A percentile compares a stretch with the other conserved stretches of the same genome.
phyloP scores from a whole-genome alignment of 2,113 vertebrate species.

The Cynopterus brachyotis region DNA sequence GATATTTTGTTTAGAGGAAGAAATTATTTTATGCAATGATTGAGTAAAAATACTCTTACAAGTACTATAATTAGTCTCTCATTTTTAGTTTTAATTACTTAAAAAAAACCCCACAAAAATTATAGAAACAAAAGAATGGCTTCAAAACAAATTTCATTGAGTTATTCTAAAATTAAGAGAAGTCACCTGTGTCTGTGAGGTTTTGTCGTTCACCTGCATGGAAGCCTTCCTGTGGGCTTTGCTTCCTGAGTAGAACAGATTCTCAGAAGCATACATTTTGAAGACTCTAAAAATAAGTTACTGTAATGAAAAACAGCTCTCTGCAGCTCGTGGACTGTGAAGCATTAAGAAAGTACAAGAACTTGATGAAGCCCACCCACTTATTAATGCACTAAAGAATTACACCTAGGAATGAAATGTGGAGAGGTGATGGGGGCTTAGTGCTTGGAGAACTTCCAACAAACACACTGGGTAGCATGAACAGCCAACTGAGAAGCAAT shows the following conservation, averaged over 20 bases:
- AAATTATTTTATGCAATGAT: neutral
- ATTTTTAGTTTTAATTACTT: neutral
- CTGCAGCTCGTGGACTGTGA: neutral
- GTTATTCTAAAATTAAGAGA: neutral
- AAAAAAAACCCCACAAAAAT: neutral
- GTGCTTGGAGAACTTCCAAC: neutral
- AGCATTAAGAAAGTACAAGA: neutral
- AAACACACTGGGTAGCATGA: no score
- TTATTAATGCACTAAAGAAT: neutral
- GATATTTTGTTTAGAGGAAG: slow-evolving; percentile 10
- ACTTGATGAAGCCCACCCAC: neutral
- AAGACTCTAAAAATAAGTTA: neutral
- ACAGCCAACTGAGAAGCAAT: neutral
- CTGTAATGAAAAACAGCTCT: neutral
- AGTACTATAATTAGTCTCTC: neutral
- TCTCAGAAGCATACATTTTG: neutral
- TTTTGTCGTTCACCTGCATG: neutral
- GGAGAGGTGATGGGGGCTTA: neutral
- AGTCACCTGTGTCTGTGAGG: neutral
- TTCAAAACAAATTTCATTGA: neutral
- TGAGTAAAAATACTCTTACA: neutral
- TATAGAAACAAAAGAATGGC: neutral
- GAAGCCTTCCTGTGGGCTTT: neutral
- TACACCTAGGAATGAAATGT: neutral
- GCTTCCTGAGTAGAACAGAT: neutral